Evolutionary conservation across 2,797 vertebrate genomes (phyloP), one percentile per base, ranked within the genome.

Genomic region (Momotus momota): DNA sequence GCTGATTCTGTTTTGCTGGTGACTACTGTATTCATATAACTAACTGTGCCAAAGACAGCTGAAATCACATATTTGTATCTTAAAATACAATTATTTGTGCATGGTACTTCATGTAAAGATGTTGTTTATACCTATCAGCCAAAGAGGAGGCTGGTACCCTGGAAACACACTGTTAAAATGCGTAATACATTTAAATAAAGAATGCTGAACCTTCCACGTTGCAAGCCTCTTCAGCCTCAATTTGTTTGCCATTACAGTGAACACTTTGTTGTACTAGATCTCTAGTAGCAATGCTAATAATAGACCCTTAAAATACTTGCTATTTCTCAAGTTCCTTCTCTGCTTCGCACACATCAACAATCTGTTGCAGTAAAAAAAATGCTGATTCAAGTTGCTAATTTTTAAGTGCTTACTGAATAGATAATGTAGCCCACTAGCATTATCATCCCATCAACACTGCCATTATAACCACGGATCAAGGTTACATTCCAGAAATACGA

Each of bases 401-500:
- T 85, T 81, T 52, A 51, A 57, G 23, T n/a, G 80, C 19, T 35
- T 66, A 82, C 31, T 45, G 57, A 92, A 77, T 5, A 45, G 18
- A 65, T 49, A 80, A 11, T 90, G 35, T 62, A 75, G 73, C 4
- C 23, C 51, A 33, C 14, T 43, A 19, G 31, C 12, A 55, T 75
- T 72, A 80, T 41, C 33, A 86, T 26, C 35, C 52, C 77, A 46
- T 38, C 31, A 35, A 48, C 16, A 48, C 31, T 48, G 9, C 14
- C 69, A 70, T 41, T 75, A 21, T 55, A 91, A 83, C 17, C 18
- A 31, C 10, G 15, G 14, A 90, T 60, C 43, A 75, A 57, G 29
- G 48, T 85, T 92, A 88, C 60, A 61, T 71, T 88, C 41, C 80
- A 77, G 67, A 88, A 73, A 46, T 17, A 88, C 54, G 95, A 71